Evolutionary conservation across 2,113 vertebrate species (phyloP), one percentile per base, ranked within the genome.

Genomic region (Microtus ochrogaster): DNA sequence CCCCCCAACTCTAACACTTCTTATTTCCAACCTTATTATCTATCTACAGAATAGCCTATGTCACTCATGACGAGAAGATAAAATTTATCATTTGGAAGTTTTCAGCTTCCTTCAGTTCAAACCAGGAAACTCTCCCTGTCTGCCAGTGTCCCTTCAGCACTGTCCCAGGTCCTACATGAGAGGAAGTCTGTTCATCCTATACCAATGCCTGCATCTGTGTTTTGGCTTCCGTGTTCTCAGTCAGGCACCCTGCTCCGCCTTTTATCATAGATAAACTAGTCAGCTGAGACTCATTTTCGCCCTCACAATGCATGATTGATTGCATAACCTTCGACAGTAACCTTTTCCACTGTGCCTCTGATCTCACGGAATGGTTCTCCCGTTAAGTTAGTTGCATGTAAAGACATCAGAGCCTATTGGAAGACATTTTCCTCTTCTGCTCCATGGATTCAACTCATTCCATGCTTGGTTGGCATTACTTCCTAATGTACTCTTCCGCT

Each of bases 251-350:
- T 91, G 13, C 79, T 65, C 24, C 90, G 28, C 82, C 66, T 72
- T 72, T 26, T 12, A 36, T 63, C 65, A 44, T 28, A 92, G 58
- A 63, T 84, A 74, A 94, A 92, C 94, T 39, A 33, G 58, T 86
- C 28, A 24, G 1, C 91, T 61, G 88, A 24, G 63, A 93, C 66
- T 92, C 33, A 74, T 17, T 65, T 33, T 90, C 52, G 49, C 1
- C 7, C 63, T 3, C 19, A 44, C 24, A 12, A 11, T 70, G 61
- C 81, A 2, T 30, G n/a, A 87, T 77, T 2, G 26, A 82, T 77
- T 6, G 12, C 4, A 24, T 85, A 26, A 78, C 72, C 7, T 84
- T 92, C 58, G 39, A 2, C 13, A 82, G 7, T n/a, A 36, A 77
- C 22, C 7, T 3, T 76, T 92, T 47, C 36, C 39, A 70, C 66